Percentiles rank a stretch among this genome's conserved stretches.
Conservation (phyloP, 2,113 vertebrate species). For the Eurystomus gularis region DNA sequence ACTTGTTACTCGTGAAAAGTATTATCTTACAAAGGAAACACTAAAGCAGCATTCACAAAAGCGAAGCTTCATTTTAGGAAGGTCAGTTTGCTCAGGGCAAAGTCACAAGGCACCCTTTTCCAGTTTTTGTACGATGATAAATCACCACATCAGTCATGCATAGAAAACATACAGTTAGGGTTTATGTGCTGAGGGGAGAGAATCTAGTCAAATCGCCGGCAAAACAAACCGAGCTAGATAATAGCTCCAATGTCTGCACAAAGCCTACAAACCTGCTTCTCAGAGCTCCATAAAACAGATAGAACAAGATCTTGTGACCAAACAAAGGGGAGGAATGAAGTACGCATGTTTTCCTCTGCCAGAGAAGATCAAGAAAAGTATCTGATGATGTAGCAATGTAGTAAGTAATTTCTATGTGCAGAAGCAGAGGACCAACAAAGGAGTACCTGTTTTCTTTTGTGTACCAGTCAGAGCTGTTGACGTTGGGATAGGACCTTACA, state of each 20-base stretch:
- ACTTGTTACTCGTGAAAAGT: slow-evolving; percentile 50
- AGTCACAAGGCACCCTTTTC: slow-evolving; percentile 36
- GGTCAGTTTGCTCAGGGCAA: slow-evolving; percentile 51
- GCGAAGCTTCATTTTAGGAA: slow-evolving; percentile 9
- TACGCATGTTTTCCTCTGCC: background rate
- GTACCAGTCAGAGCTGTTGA: background rate
- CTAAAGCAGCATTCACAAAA: slow-evolving; percentile 3
- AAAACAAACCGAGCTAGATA: slow-evolving; percentile 25
- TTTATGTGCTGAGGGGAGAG: background rate
- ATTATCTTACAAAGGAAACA: slow-evolving; percentile 46
- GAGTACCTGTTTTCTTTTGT: background rate
- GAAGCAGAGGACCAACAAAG: background rate
- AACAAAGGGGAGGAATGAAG: background rate
- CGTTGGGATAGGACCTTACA: background rate
- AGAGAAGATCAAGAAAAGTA: background rate
- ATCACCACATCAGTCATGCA: slow-evolving; percentile 3
- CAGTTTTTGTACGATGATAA: background rate
- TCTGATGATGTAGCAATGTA: background rate
- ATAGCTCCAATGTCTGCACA: background rate
- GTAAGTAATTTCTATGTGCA: background rate
- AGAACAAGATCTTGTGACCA: background rate
- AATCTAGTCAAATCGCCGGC: slow-evolving; percentile 12
- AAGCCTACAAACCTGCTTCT: slow-evolving; percentile 13
- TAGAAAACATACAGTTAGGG: background rate
- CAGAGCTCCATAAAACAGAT: background rate